Evolutionary conservation across 2,797 vertebrate genomes (phyloP).

Genomic region (Intellagama lesueurii): DNA sequence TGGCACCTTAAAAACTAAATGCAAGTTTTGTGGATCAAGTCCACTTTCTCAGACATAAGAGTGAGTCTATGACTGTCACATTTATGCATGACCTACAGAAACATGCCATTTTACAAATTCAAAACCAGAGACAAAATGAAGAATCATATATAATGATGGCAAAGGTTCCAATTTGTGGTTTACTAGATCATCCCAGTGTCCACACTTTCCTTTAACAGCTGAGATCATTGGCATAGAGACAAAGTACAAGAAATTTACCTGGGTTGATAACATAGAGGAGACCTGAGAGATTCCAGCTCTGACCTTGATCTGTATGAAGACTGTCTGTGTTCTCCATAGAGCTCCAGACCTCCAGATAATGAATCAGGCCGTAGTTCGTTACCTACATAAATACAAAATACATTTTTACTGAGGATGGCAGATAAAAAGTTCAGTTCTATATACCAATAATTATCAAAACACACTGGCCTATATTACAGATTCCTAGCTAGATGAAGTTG

Average conservation of each 20-base stretch:
- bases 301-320: constrained; percentile 83
- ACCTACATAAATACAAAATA: constrained; percentile 74
- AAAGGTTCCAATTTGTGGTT: too few species aligned
- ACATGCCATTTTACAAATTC: not conserved
- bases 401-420: not conserved
- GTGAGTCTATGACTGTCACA: not conserved
- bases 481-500: too few species aligned
- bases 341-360: constrained; percentile 83
- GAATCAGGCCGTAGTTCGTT: constrained; percentile 84
- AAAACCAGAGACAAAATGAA: too few species aligned
- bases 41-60: too few species aligned
- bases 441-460: not conserved
- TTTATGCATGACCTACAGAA: not conserved
- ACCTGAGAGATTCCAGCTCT: constrained; percentile 86
- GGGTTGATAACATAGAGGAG: constrained; percentile 81
- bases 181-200: too few species aligned
- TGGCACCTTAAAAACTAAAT: too few species aligned
- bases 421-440: not conserved
- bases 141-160: too few species aligned
- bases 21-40: too few species aligned
- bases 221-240: not conserved
- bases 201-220: not conserved
- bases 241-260: constrained; percentile 73
- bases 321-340: constrained; percentile 86
- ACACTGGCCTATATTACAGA: not conserved